Conservation (phyloP, 2,113 vertebrate species). For the Arizona elegans region DNA sequence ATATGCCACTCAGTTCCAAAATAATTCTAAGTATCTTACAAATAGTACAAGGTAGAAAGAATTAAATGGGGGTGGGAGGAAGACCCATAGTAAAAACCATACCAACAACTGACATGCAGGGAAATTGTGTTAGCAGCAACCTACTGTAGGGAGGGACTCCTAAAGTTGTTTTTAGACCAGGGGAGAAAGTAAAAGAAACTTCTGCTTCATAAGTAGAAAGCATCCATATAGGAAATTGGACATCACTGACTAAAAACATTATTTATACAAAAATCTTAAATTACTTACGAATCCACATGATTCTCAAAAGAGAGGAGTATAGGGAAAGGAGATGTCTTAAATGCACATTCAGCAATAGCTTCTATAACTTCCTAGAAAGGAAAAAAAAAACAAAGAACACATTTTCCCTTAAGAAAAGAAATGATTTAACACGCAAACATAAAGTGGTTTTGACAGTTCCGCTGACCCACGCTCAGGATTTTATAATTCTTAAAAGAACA, state of each 20-base stretch:
- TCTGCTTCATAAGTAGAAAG: background rate
- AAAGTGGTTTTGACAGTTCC: background rate
- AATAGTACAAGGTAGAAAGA: background rate
- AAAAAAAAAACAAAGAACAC: background rate
- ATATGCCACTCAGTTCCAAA: background rate
- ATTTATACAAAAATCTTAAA: slow-evolving; percentile 4
- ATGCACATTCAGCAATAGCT: slow-evolving; percentile 95
- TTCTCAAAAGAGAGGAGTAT: slow-evolving; percentile 98
- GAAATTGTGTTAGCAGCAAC: background rate
- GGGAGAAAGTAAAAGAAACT: background rate
- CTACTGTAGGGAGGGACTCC: background rate
- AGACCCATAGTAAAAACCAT: background rate
- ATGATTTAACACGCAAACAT: background rate
- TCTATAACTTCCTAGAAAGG: slow-evolving; percentile 92
- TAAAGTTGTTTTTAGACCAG: background rate
- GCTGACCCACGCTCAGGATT: slow-evolving; percentile 4
- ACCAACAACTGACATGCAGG: background rate
- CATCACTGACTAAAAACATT: background rate
- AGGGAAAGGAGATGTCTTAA: slow-evolving; percentile 96
- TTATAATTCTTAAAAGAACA: slow-evolving; percentile 19
- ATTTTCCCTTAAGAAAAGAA: background rate
- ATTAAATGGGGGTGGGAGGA: background rate
- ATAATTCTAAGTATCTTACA: background rate
- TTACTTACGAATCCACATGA: slow-evolving; percentile 98
- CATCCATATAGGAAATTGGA: background rate